Evolutionary conservation across 2,888 invertebrate species (phyloP).

Genomic region (Trissolcus brochymenae): DNA sequence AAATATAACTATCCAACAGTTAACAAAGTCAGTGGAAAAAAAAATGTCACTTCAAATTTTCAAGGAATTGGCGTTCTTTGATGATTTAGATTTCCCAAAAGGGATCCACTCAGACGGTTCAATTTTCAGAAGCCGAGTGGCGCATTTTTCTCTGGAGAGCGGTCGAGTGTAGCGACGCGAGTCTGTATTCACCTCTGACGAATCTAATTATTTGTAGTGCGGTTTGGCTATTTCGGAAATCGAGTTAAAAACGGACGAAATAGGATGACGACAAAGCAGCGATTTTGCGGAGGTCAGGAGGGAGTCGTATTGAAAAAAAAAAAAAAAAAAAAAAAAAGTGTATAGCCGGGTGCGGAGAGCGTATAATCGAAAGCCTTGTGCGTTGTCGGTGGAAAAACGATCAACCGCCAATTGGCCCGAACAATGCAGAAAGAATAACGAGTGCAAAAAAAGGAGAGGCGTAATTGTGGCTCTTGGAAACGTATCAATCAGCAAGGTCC

Average conservation of each 20-base stretch:
- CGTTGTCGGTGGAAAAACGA: slow-evolving; percentile 42
- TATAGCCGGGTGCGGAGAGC: slow-evolving; percentile 8
- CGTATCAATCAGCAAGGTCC: slow-evolving; percentile 47
- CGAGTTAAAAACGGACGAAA: not conserved
- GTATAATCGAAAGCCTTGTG: slow-evolving; percentile 35
- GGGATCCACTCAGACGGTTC: no score
- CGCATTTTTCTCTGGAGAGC: no score
- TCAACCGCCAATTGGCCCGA: slow-evolving; percentile 34
- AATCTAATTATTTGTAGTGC: slow-evolving; percentile 4
- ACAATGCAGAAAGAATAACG: slow-evolving; percentile 44
- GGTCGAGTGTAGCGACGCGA: slow-evolving; percentile 6
- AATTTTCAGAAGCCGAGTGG: no score
- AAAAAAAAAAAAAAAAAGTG: slow-evolving; percentile 18
- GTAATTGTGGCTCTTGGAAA: slow-evolving; percentile 46
- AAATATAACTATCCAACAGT: no score
- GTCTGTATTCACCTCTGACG: slow-evolving; percentile 6
- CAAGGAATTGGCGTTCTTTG: no score
- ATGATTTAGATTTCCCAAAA: no score
- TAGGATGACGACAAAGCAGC: slow-evolving; percentile 6
- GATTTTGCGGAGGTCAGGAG: slow-evolving; percentile 13
- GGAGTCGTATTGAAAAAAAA: no score
- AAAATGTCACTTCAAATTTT: no score
- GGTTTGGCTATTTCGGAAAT: not conserved
- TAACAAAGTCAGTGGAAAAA: no score
- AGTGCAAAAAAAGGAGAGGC: slow-evolving; percentile 42